phyloP scores from a whole-genome alignment of 2,888 invertebrate species.

The Brachyptera putata region DNA sequence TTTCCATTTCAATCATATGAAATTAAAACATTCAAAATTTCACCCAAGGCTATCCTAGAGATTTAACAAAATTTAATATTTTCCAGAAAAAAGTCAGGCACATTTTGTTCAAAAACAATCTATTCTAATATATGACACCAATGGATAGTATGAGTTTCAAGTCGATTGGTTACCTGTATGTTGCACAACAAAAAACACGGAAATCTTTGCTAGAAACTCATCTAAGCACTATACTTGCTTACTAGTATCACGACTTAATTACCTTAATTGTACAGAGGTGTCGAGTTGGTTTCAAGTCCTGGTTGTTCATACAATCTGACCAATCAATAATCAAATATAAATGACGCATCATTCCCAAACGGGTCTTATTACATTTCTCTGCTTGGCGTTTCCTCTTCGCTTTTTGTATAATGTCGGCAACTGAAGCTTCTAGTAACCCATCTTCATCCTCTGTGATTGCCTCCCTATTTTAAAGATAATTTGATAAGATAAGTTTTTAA shows the following conservation, averaged over 20 bases:
- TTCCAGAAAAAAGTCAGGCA: no score
- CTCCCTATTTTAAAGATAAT: slow-evolving; percentile 61
- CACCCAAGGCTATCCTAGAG: no score
- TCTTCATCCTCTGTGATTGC: slow-evolving; percentile 94
- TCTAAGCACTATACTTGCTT: not conserved
- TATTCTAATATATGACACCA: no score
- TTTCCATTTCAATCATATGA: no score
- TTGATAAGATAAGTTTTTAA: no score
- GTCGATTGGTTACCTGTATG: not conserved
- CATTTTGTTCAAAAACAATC: no score
- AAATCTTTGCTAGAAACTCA: not conserved
- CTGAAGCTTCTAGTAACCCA: slow-evolving; percentile 84
- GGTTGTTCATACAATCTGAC: slow-evolving; percentile 90
- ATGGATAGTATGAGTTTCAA: not conserved
- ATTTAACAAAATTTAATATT: no score
- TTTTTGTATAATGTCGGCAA: slow-evolving; percentile 87
- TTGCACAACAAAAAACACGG: not conserved
- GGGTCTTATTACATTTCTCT: slow-evolving; percentile 68
- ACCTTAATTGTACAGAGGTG: slow-evolving; percentile 85
- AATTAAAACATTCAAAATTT: no score
- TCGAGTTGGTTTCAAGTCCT: slow-evolving; percentile 92
- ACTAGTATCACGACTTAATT: slow-evolving; percentile 25
- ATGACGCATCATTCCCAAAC: slow-evolving; percentile 98
- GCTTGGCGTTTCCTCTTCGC: slow-evolving; percentile 75
- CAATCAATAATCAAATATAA: slow-evolving; percentile 87